Evolutionary conservation across 2,113 vertebrate genomes (phyloP), one percentile per base, ranked within the genome.

Genomic region (Mesoclemmys tuberculata): DNA sequence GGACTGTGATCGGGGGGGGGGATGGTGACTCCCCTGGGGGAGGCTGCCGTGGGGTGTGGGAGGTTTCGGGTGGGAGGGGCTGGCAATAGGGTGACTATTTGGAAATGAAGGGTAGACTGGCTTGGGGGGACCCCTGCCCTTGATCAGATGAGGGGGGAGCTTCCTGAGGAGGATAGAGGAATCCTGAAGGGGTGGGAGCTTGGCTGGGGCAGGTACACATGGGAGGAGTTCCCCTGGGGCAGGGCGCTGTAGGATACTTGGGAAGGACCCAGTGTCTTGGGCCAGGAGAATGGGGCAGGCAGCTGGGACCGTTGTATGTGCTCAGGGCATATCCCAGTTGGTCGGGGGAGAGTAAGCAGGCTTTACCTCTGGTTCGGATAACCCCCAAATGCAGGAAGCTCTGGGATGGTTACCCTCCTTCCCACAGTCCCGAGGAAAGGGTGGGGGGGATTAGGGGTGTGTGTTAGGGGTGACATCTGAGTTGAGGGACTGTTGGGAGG

Each of bases 281-380:
- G 75, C 11, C 24, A 44, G 75, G 44, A 41, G 71, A 46, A n/a
- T 68, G 35, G 18, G 35, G 35, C 31, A 19, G 35, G 35, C 35
- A n/a, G 61, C 61, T 68, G 35, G 61, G 35, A 64, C 58, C n/a
- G 61, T 68, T 68, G 61, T 9, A 35, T 68, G 61, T n/a, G 31
- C 35, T 16, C 16, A 68, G 61, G 61, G 29, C 31, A 7, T 64
- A 64, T 64, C 58, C 3, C 56, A 29, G 2, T 4, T n/a, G n/a
- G n/a, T 2, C 1, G 14, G 61, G 61, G 3, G 29, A 6, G 49
- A 10, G 49, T 3, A 16, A 14, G 18, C 2, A 64, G 31, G 31
- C 35, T 64, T 29, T 31, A 64, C 31, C 31, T 16, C 7, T 35
- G 35, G 61, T 16, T 8, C 18, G 61, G 31, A 18, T 64, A 31